phyloP scores from a whole-genome alignment of 2,888 invertebrate genomes.

The Rhopalosiphum nymphaeae region DNA sequence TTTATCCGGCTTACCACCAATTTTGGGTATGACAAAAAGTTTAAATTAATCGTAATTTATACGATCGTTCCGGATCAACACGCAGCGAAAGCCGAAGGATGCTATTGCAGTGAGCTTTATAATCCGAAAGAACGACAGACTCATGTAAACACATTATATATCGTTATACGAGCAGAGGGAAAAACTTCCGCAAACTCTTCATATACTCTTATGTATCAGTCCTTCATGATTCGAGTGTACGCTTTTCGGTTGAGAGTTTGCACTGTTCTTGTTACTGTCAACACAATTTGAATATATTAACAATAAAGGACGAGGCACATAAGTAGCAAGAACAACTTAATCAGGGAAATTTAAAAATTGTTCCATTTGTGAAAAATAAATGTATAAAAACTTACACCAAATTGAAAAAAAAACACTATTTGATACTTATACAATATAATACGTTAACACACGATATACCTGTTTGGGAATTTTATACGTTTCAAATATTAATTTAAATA shows the following conservation, averaged over 20 bases:
- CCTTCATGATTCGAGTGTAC: neutral
- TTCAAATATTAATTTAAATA: neutral
- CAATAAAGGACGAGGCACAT: neutral
- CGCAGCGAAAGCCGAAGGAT: neutral
- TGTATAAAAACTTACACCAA: neutral
- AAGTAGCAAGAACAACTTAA: neutral
- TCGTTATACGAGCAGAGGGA: neutral
- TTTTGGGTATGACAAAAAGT: neutral
- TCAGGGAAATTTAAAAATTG: neutral
- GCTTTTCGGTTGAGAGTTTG: neutral
- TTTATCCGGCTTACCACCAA: neutral
- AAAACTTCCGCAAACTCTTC: neutral
- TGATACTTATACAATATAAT: neutral
- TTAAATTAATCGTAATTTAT: constrained; percentile 39
- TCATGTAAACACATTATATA: neutral
- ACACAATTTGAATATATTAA: neutral
- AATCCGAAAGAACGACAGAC: constrained; percentile 30
- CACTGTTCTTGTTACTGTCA: neutral
- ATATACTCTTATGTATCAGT: neutral
- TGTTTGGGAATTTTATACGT: neutral
- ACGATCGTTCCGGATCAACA: neutral
- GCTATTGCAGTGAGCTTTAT: neutral
- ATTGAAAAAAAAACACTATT: neutral
- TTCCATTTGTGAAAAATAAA: neutral
- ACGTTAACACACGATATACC: neutral